Evolutionary conservation across 37 sponge, comb jelly and placozoan species (phyloP).

Genomic region (Tethya wilhelma): DNA sequence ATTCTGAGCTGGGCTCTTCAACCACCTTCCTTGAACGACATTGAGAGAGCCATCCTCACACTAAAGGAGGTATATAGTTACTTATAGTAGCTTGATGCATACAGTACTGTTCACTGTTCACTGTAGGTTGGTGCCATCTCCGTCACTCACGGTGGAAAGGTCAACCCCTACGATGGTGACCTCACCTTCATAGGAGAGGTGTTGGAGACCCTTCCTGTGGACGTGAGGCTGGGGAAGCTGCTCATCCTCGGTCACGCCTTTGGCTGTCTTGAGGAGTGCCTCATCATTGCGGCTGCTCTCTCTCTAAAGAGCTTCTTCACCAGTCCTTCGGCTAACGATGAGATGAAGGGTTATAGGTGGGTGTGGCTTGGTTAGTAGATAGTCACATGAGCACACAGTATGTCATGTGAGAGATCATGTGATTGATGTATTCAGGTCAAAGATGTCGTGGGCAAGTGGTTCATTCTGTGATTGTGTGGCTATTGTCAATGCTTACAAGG

Average conservation of each 20-base stretch:
- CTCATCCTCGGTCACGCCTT: constrained; percentile 93
- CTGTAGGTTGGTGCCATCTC: constrained; percentile 80
- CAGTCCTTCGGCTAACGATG: constrained; percentile 17
- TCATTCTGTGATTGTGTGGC: constrained; percentile 90
- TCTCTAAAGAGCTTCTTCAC: constrained; percentile 73
- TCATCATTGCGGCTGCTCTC: constrained; percentile 78
- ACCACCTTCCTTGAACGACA: constrained; percentile 76
- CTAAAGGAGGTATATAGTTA: constrained; percentile 78
- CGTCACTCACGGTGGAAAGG: constrained; percentile 24
- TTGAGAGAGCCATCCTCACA: constrained; percentile 82
- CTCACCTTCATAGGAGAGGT: constrained; percentile 89
- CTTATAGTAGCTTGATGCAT: background rate
- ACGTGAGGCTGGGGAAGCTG: constrained; percentile 81
- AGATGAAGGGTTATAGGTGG: constrained; percentile 53
- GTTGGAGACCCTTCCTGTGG: constrained; percentile 81
- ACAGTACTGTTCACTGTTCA: background rate
- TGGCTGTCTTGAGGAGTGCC: constrained; percentile 81
- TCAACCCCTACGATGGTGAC: constrained; percentile 86
- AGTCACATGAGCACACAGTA: background rate
- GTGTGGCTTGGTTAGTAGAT: background rate
- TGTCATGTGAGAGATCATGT: constrained; percentile 6
- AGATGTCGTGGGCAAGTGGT: constrained; percentile 68
- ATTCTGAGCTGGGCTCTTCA: constrained; percentile 85
- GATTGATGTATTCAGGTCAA: constrained; percentile 54
- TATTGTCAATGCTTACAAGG: constrained; percentile 82